Conservation (phyloP, 2,888 invertebrate species). For the Eretmocerus hayati region DNA sequence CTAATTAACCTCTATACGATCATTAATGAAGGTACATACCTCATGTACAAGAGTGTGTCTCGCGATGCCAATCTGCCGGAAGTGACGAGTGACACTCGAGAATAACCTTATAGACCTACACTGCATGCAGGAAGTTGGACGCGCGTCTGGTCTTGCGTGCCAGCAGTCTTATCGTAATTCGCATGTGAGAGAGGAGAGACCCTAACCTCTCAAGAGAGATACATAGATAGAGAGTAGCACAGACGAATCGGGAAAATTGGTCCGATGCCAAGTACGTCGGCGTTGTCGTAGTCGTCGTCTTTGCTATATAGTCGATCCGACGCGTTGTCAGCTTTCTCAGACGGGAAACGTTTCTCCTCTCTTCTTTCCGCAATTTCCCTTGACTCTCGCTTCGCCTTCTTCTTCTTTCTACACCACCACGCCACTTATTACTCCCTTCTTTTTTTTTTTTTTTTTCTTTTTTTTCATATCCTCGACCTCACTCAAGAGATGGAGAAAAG, state of each 20-base stretch:
- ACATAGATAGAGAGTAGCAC: slow-evolving; percentile 22
- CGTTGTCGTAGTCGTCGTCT: background rate
- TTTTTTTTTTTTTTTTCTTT: background rate
- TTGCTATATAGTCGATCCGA: too few species aligned
- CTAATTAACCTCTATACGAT: too few species aligned
- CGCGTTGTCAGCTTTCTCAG: background rate
- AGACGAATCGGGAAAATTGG: slow-evolving; percentile 33
- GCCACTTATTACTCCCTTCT: too few species aligned
- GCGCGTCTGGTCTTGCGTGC: slow-evolving; percentile 26
- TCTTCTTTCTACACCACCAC: too few species aligned
- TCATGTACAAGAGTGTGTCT: too few species aligned
- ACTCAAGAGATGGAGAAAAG: too few species aligned
- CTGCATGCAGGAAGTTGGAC: slow-evolving; percentile 32
- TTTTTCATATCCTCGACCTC: too few species aligned
- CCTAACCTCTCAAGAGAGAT: too few species aligned
- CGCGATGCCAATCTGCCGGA: slow-evolving; percentile 22
- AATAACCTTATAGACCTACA: too few species aligned
- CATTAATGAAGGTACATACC: too few species aligned
- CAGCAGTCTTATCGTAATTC: slow-evolving; percentile 39
- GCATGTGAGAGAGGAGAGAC: too few species aligned
- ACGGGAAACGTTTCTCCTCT: slow-evolving; percentile 12
- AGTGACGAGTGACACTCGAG: slow-evolving; percentile 34
- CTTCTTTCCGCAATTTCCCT: slow-evolving; percentile 19
- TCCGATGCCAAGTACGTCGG: slow-evolving; percentile 36
- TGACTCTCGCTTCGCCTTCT: background rate